Evolutionary conservation across 2,797 vertebrate genomes (phyloP).

Genomic region (Yasuhikotakia modesta): DNA sequence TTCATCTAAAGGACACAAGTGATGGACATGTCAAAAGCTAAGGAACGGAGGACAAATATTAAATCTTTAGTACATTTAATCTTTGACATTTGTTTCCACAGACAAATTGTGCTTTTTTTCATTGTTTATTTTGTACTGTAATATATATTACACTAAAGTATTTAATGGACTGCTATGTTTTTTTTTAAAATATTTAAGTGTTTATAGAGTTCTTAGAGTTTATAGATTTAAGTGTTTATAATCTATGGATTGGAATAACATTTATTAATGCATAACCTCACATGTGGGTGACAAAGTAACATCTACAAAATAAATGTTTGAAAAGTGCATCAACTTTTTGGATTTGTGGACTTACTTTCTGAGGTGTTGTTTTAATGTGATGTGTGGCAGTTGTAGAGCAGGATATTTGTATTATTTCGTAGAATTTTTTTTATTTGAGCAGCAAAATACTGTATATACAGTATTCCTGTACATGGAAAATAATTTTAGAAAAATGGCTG

Average conservation of each 20-base stretch:
- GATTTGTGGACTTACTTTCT: conserved; percentile 17
- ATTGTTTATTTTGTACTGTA: conserved; percentile 30
- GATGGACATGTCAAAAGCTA: conserved; percentile 1
- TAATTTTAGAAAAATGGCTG: conserved; percentile 61
- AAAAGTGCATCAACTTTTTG: conserved; percentile 3
- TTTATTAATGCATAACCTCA: no score
- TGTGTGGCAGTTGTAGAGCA: conserved; percentile 23
- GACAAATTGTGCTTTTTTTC: conserved; percentile 12
- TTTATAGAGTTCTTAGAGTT: no score
- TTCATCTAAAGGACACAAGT: neutral
- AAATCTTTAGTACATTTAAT: neutral
- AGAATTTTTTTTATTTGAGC: conserved; percentile 61
- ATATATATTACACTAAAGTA: conserved; percentile 53
- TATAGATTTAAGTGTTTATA: conserved; percentile 65
- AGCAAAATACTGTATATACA: conserved; percentile 53
- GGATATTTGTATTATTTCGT: conserved; percentile 26
- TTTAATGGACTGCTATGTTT: conserved; percentile 68
- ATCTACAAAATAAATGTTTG: conserved; percentile 11
- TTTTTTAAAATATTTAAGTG: conserved; percentile 2
- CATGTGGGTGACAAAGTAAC: neutral
- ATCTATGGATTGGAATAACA: conserved; percentile 52
- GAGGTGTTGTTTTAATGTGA: conserved; percentile 9
- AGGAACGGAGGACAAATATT: neutral
- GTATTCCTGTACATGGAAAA: conserved; percentile 55
- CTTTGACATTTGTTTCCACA: conserved; percentile 5